Conservation (phyloP, 2,113 vertebrate genomes). For the Eulemur rufifrons region DNA sequence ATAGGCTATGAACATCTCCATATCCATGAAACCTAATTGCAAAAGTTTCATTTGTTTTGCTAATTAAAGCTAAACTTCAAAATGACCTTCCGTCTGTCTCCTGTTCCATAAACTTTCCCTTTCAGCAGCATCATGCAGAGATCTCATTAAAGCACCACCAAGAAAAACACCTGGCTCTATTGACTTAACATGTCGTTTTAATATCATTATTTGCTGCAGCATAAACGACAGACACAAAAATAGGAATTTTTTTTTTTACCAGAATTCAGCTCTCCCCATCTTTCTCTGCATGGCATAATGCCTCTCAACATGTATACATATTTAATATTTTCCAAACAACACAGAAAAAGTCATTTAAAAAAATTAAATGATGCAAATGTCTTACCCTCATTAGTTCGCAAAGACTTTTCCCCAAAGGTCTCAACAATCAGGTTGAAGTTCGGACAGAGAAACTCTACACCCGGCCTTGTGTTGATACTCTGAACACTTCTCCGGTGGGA, state of each 20-base stretch:
- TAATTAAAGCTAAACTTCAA: constrained; percentile 51
- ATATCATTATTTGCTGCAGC: neutral
- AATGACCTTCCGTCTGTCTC: neutral
- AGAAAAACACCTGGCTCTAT: neutral
- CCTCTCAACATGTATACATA: neutral
- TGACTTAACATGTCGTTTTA: neutral
- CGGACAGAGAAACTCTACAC: neutral
- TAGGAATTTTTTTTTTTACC: neutral
- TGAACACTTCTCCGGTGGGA: neutral
- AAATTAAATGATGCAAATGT: constrained; percentile 17
- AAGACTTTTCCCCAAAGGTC: neutral
- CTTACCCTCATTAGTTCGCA: constrained; percentile 77
- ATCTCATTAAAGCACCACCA: constrained; percentile 12
- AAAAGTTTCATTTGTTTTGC: constrained; percentile 32
- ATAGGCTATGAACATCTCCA: neutral
- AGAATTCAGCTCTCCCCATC: neutral
- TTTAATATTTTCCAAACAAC: constrained; percentile 30
- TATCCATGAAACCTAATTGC: neutral
- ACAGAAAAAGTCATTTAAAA: neutral
- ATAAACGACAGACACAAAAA: constrained; percentile 5
- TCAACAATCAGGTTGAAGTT: constrained; percentile 12
- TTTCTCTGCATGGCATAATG: neutral
- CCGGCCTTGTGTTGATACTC: constrained; percentile 37
- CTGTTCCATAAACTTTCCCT: neutral
- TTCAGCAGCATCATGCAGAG: neutral